phyloP scores from a whole-genome alignment of 37 sponge, comb jelly and placozoan genomes.

The Theonella swinhoei region DNA sequence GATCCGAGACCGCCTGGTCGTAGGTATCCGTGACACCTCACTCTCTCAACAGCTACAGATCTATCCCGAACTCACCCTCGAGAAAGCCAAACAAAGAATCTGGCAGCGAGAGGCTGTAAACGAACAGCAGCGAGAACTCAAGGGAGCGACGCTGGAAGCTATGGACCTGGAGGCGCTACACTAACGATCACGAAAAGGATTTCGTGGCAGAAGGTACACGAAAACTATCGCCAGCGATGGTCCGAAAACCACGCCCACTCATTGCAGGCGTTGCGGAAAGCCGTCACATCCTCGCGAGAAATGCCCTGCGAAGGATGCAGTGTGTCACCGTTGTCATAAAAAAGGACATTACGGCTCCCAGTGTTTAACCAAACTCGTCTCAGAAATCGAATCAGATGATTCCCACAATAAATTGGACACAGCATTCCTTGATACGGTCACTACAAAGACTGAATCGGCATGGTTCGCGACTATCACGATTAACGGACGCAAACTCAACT shows the following conservation, averaged over 20 bases:
- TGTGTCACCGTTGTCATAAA: neutral
- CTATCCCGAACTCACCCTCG: conserved; percentile 13
- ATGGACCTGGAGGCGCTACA: too few relatives aligned
- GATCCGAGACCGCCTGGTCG: conserved; percentile 32
- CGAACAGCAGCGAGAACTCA: neutral
- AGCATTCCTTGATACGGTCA: neutral
- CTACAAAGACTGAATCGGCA: neutral
- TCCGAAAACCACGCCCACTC: neutral
- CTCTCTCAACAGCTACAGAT: conserved; percentile 19
- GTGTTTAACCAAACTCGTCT: neutral
- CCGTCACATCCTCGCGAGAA: neutral
- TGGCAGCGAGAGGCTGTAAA: neutral
- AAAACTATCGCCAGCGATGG: neutral
- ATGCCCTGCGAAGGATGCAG: too few relatives aligned
- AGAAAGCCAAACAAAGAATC: neutral
- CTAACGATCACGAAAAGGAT: too few relatives aligned
- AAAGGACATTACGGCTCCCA: conserved; percentile 25
- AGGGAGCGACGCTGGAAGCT: too few relatives aligned
- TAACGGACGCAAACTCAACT: neutral
- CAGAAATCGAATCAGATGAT: too few relatives aligned
- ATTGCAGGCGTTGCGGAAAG: conserved; percentile 19
- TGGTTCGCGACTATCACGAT: conserved; percentile 7
- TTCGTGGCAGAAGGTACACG: neutral
- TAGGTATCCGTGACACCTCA: conserved; percentile 8
- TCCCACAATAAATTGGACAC: neutral